Evolutionary conservation across 2,888 invertebrate genomes (phyloP), one percentile per base, ranked within the genome.

Genomic region (Tenodera sinensis): DNA sequence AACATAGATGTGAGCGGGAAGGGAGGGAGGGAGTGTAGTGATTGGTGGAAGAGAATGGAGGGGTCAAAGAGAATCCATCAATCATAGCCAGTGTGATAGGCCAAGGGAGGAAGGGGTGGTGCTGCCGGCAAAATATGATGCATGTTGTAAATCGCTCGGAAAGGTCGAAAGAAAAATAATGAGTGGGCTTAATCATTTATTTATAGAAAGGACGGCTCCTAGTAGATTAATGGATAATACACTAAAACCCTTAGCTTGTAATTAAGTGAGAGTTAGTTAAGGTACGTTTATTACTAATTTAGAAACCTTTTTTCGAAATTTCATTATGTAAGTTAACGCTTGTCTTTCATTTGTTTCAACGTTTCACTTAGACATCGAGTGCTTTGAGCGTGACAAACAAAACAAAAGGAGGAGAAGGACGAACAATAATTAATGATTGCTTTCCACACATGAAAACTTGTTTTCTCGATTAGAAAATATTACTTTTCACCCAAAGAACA

Each of bases 1-100:
- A 71, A 25, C 54, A 71, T 71, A 71, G 54, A 71, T 25, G 54
- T 71, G 54, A 71, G 54, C 20, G 54, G 54, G 54, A 20, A 54
- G 54, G 54, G 54, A 54, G n/a, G n/a, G n/a, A n/a, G 54, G 14
- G 54, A 8, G 54, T 42, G 42, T 71, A 71, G 54, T 71, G 54
- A 71, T 71, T 71, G 54, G 54, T 71, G 54, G 54, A 71, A 71
- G 54, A 71, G 54, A 71, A 30, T 85, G 27, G 28, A 83, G n/a
- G 27, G 87, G 82, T 30, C 25, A 34, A 81, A 82, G 87, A 15
- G 81, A 47, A 83, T 88, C 83, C 42, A 83, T 88, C 88, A 88
- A 88, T 83, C 83, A 83, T 47, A 88, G 28, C 25, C n/a, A 84
- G 28, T 84, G 34, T 34, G 30, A 42, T 25, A 27, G 15, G 34